Evolutionary conservation across 2,113 vertebrate genomes (phyloP).

Genomic region (Rhynchomys soricoides): DNA sequence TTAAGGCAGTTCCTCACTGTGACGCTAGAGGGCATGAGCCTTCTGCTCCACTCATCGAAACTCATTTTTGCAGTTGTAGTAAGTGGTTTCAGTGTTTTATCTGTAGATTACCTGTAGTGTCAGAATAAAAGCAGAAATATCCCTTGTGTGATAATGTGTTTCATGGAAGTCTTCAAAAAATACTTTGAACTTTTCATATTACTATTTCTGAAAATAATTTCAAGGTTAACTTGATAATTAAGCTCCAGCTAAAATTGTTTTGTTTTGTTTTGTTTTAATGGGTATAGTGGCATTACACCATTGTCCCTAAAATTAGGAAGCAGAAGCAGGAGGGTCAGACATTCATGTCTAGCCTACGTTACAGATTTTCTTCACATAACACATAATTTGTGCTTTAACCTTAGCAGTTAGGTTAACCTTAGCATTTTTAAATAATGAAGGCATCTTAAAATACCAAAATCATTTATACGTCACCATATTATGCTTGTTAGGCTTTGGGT

Average conservation of each 20-base stretch:
- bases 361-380: background rate
- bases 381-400: background rate
- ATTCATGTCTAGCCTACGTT: background rate
- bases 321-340: background rate
- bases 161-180: constrained; percentile 30
- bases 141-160: constrained; percentile 20
- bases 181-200: constrained; percentile 53
- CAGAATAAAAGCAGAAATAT: constrained; percentile 41
- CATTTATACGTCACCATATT: background rate
- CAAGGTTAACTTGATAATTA: background rate
- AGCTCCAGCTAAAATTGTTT: constrained; percentile 3
- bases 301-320: background rate
- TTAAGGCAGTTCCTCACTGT: background rate
- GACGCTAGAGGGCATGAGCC: constrained; percentile 63
- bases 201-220: constrained; percentile 38
- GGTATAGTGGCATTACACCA: background rate
- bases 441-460: background rate
- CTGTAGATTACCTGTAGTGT: constrained; percentile 1
- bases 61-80: constrained; percentile 15
- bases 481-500: background rate
- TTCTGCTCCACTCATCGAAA: background rate
- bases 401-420: background rate
- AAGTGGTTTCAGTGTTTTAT: constrained; percentile 29
- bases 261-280: background rate
- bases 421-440: constrained; percentile 56